A percentile compares a stretch with the other conserved stretches of the same genome.
Evolutionary conservation across 2,797 vertebrate species (phyloP).

Genomic region (Scolopax bukidnonensis): DNA sequence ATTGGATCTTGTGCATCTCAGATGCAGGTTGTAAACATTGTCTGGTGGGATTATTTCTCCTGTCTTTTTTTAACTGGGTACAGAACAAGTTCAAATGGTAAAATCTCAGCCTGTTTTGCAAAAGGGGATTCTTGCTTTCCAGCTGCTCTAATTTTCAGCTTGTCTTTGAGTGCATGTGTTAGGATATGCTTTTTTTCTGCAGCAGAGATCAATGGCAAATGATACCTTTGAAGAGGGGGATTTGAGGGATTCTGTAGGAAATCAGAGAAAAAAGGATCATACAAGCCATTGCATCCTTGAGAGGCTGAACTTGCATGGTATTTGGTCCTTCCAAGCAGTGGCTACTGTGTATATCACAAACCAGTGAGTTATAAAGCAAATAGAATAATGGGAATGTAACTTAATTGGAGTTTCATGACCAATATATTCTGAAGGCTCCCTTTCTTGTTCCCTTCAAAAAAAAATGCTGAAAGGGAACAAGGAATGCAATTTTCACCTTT

Average conservation of each 20-base stretch:
- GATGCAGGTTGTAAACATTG: background rate
- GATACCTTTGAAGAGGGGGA: conserved; percentile 19
- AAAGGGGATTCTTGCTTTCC: background rate
- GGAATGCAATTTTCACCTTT: background rate
- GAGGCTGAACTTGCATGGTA: background rate
- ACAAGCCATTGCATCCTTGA: background rate
- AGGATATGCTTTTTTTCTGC: background rate
- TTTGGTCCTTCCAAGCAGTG: conserved; percentile 4
- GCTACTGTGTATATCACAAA: background rate
- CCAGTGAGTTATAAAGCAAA: background rate
- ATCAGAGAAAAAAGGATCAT: conserved; percentile 27
- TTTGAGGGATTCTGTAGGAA: conserved; percentile 52
- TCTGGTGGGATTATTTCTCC: background rate
- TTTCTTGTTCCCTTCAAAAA: background rate
- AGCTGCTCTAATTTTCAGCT: background rate
- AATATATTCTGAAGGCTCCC: background rate
- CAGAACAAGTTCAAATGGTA: background rate
- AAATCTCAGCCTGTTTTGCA: background rate
- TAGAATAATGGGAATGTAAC: background rate
- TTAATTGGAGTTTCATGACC: background rate
- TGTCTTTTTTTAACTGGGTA: background rate
- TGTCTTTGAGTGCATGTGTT: background rate
- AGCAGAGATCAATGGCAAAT: conserved; percentile 47
- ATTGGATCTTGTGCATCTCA: background rate
- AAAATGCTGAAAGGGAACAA: background rate